A percentile compares a stretch with the other conserved stretches of the same genome.
phyloP scores from a whole-genome alignment of 2,113 vertebrate genomes.

The Anguilla japonica region DNA sequence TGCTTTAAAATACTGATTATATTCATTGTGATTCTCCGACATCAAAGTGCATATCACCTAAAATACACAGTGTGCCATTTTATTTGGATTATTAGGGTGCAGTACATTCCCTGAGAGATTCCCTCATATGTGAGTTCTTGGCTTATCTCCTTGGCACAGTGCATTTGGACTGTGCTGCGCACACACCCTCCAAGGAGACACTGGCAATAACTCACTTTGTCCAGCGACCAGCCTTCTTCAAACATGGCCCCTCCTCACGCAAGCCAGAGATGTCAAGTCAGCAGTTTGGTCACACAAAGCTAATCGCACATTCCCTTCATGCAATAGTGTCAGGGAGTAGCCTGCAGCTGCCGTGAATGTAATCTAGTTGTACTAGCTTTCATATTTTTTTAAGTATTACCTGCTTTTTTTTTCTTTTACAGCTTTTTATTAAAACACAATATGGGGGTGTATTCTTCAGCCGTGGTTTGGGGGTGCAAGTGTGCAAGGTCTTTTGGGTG shows the following conservation, averaged over 20 bases:
- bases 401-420: neutral
- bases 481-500: too few relatives aligned
- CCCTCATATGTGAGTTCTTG: neutral
- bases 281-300: neutral
- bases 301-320: too few relatives aligned
- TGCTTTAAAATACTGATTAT: neutral
- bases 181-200: neutral
- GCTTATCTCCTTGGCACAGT: neutral
- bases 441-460: neutral
- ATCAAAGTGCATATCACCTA: neutral
- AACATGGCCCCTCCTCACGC: neutral
- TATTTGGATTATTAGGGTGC: neutral
- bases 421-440: neutral
- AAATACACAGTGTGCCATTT: neutral
- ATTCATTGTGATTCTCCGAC: neutral
- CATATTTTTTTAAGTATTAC: neutral
- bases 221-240: neutral
- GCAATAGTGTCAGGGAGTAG: neutral
- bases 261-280: neutral
- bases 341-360: neutral
- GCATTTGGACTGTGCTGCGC: neutral
- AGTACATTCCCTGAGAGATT: neutral
- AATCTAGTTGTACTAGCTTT: neutral
- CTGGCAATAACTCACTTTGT: neutral
- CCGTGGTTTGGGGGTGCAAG: too few relatives aligned